Evolutionary conservation across 2,797 vertebrate species (phyloP).

Genomic region (Bryconaethiops microstoma): DNA sequence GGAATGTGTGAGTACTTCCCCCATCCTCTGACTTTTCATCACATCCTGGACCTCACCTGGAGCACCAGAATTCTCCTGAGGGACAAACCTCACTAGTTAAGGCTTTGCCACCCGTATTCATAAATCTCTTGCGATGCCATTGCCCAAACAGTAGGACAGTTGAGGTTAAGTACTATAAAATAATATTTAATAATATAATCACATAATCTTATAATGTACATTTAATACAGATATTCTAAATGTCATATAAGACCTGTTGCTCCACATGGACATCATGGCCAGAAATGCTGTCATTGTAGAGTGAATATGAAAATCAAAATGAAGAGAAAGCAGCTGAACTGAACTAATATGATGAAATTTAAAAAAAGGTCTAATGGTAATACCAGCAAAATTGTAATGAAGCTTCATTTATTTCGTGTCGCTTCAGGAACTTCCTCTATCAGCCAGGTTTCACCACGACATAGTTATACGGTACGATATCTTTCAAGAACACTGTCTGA

Average conservation of each 20-base stretch:
- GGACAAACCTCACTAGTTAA: no score
- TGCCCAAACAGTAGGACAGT: neutral
- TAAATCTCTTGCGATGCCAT: no score
- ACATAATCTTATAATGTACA: neutral
- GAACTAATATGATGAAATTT: neutral
- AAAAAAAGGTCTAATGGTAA: no score
- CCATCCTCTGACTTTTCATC: no score
- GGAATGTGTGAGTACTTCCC: no score
- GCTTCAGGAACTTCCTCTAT: neutral
- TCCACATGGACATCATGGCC: neutral
- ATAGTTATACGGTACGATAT: neutral
- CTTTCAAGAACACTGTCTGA: conserved; percentile 10
- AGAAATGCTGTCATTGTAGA: neutral
- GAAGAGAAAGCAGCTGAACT: neutral
- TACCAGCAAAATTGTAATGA: neutral
- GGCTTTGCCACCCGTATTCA: no score
- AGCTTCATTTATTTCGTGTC: neutral
- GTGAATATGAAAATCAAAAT: neutral
- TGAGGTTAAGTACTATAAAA: neutral
- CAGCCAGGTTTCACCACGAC: neutral
- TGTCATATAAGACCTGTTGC: neutral
- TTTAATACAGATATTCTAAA: neutral
- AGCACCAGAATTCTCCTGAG: no score
- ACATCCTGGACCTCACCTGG: no score
- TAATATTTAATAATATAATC: neutral